Conservation (phyloP, 2,113 vertebrate species). For the Setophaga coronata region DNA sequence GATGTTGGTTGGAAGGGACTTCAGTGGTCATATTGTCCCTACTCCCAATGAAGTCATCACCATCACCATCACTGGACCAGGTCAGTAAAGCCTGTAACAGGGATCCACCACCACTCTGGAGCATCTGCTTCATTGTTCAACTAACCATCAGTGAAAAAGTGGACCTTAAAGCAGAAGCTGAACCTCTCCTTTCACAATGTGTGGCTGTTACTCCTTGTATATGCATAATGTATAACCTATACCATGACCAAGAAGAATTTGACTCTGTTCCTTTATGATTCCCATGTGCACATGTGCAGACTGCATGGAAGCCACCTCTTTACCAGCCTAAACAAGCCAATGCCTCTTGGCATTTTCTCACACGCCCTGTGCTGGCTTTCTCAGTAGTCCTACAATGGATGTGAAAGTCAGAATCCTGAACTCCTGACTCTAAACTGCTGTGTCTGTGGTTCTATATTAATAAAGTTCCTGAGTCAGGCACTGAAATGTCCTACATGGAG, state of each 20-base stretch:
- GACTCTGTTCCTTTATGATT: background rate
- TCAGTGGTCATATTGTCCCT: background rate
- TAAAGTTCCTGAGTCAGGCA: background rate
- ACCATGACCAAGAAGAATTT: background rate
- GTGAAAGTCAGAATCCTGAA: background rate
- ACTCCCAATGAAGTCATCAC: background rate
- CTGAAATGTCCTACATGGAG: background rate
- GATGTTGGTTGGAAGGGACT: background rate
- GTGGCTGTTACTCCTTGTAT: background rate
- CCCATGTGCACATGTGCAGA: rapidly evolving
- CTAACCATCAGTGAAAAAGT: background rate
- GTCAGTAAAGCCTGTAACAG: background rate
- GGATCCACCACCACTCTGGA: background rate
- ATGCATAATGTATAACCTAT: too few relatives aligned
- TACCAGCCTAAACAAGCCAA: background rate
- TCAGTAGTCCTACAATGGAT: background rate
- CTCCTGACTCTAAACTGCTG: background rate
- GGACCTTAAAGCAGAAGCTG: background rate
- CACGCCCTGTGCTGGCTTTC: rapidly evolving
- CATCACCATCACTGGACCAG: background rate
- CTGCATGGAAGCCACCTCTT: background rate
- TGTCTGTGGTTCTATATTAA: background rate
- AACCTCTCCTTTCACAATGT: background rate
- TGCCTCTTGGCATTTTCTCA: background rate
- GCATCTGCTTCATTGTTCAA: background rate